phyloP scores from a whole-genome alignment of 2,888 invertebrate species.

The Bembecia ichneumoniformis region DNA sequence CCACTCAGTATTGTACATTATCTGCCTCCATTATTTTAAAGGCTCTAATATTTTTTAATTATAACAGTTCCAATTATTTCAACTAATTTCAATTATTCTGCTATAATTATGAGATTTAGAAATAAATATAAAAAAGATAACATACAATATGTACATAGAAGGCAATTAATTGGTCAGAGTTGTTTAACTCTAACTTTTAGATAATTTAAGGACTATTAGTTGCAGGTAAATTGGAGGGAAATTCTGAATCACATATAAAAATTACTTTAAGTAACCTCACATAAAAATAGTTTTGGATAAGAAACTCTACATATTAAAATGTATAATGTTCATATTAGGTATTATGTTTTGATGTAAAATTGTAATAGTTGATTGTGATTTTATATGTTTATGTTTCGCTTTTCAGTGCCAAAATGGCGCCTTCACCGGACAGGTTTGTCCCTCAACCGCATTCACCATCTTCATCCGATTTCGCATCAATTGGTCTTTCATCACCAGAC shows the following conservation, averaged over 20 bases:
- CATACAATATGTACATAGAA: too few species aligned
- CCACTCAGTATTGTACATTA: too few species aligned
- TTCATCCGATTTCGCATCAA: conserved; percentile 35
- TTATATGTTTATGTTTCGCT: conserved; percentile 17
- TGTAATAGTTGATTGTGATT: not conserved
- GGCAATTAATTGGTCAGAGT: too few species aligned
- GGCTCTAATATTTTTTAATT: too few species aligned
- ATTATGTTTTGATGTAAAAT: conserved; percentile 1
- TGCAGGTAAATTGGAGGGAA: too few species aligned
- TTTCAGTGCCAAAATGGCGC: conserved; percentile 89
- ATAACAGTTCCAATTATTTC: too few species aligned
- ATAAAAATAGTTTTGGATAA: not conserved
- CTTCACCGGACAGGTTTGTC: conserved; percentile 75
- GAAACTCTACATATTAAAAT: not conserved
- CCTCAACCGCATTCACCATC: conserved; percentile 73
- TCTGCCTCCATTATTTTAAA: too few species aligned
- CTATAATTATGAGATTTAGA: not conserved
- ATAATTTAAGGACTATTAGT: too few species aligned
- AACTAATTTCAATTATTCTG: too few species aligned
- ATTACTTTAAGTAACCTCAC: too few species aligned
- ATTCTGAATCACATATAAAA: too few species aligned
- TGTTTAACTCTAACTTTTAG: too few species aligned
- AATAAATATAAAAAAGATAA: not conserved
- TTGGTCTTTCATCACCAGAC: conserved; percentile 6
- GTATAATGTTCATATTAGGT: not conserved